Percentiles rank a stretch among this genome's conserved stretches.
Evolutionary conservation across 2,113 vertebrate species (phyloP).

Genomic region (Mungos mungo): DNA sequence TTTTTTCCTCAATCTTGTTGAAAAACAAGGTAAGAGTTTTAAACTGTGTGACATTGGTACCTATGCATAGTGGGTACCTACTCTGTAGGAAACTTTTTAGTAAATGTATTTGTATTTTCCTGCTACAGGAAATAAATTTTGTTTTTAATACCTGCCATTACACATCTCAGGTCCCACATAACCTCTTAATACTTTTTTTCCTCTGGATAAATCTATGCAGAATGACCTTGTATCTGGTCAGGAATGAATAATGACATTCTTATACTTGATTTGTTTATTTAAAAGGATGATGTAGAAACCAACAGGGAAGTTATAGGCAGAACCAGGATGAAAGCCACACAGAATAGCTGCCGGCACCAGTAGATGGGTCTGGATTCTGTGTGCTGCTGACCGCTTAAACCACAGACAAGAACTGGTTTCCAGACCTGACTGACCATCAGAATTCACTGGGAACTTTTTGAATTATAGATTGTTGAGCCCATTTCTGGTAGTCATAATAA

Average conservation of each 20-base stretch:
- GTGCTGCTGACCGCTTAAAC: background rate
- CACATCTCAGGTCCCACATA: background rate
- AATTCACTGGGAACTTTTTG: constrained; percentile 12
- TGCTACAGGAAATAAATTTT: constrained; percentile 13
- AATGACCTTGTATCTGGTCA: background rate
- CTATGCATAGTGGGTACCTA: background rate
- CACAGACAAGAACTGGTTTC: background rate
- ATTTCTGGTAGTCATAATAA: background rate
- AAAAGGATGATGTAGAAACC: background rate
- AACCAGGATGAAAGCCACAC: background rate
- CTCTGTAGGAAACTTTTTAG: background rate
- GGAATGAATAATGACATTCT: constrained; percentile 12
- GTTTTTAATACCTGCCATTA: constrained; percentile 7
- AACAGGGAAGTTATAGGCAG: background rate
- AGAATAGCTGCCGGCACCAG: background rate
- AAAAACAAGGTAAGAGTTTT: constrained; percentile 35
- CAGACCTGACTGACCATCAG: background rate
- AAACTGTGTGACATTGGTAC: background rate
- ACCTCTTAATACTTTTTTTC: background rate
- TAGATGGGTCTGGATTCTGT: background rate
- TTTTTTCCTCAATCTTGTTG: background rate
- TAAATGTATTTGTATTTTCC: constrained; percentile 38
- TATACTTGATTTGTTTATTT: background rate
- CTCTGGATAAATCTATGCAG: constrained; percentile 14
- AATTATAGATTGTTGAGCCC: constrained; percentile 7